Conservation (phyloP, 1,140 invertebrate species). For the Penaeus vannamei region DNA sequence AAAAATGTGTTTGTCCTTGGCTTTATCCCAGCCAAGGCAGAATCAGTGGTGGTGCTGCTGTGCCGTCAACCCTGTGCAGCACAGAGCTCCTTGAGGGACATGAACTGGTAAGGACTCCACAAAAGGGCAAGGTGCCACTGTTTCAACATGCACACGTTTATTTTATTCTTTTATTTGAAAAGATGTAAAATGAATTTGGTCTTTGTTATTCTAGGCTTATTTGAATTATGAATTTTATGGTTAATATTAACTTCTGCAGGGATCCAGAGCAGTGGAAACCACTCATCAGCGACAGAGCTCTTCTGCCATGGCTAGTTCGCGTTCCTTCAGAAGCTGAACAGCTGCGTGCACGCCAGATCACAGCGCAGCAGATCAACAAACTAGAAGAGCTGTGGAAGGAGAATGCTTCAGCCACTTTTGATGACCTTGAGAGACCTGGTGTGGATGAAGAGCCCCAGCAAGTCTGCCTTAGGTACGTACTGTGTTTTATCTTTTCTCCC, state of each 20-base stretch:
- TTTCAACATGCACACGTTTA: background rate
- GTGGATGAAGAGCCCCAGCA: slow-evolving; percentile 98
- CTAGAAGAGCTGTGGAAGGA: slow-evolving; percentile 99
- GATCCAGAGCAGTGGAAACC: slow-evolving; percentile 99
- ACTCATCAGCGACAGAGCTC: slow-evolving; percentile 94
- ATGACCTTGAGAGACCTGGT: slow-evolving; percentile 97
- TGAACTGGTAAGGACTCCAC: slow-evolving; percentile 86
- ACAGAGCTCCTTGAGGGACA: slow-evolving; percentile 95
- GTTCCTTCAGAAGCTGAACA: slow-evolving; percentile 96
- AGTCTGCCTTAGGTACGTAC: slow-evolving; percentile 82
- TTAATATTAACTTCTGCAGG: slow-evolving; percentile 71
- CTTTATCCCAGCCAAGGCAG: slow-evolving; percentile 99
- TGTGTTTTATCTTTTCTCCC: background rate
- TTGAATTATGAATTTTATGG: background rate
- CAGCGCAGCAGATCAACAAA: slow-evolving; percentile 96
- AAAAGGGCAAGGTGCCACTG: background rate
- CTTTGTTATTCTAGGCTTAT: background rate
- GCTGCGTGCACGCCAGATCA: slow-evolving; percentile 93
- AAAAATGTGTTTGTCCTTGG: slow-evolving; percentile 98
- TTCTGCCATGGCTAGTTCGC: slow-evolving; percentile 97
- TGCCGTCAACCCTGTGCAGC: slow-evolving; percentile 98
- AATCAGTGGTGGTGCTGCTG: slow-evolving; percentile 98
- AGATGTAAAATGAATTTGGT: too few species aligned
- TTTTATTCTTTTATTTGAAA: too few species aligned
- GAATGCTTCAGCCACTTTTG: slow-evolving; percentile 94